A percentile compares a stretch with the other conserved stretches of the same genome.
Evolutionary conservation across 1,140 invertebrate genomes (phyloP).

Genomic region (Batillaria attramentaria): DNA sequence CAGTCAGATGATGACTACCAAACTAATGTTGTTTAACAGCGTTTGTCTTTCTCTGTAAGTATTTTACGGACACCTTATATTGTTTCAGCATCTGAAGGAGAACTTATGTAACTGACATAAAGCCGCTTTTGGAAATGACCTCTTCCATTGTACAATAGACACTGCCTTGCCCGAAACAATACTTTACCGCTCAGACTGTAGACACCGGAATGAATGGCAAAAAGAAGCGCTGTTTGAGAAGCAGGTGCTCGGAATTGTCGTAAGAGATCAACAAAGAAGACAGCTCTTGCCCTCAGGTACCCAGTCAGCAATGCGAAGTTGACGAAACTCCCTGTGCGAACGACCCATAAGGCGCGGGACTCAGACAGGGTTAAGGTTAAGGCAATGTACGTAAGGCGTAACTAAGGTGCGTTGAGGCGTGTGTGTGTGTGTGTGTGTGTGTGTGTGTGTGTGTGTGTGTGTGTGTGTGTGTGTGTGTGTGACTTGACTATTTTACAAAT

Average conservation of each 20-base stretch:
- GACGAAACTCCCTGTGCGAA: neutral
- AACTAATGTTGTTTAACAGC: too few relatives aligned
- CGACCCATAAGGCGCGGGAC: neutral
- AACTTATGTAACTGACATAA: neutral
- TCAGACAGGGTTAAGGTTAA: neutral
- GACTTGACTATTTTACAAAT: neutral
- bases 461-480: neutral
- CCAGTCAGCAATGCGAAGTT: neutral
- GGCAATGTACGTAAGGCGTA: neutral
- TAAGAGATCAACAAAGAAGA: conserved; percentile 1
- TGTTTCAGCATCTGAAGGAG: neutral
- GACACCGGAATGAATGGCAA: neutral
- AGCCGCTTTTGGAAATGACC: too few relatives aligned
- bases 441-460: neutral
- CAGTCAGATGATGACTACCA: too few relatives aligned
- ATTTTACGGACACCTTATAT: neutral
- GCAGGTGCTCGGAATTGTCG: neutral
- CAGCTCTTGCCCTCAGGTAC: neutral
- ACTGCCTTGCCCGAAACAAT: neutral
- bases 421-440: too few relatives aligned
- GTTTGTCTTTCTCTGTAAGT: neutral
- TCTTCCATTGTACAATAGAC: neutral
- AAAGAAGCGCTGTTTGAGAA: neutral
- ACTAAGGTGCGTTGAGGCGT: neutral
- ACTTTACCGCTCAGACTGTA: neutral